These are phyloP conservation scores for Muscidifurax raptorellus DNA, from an alignment of 1,140 invertebrate genomes.

Conservation along the genomic window DNA sequence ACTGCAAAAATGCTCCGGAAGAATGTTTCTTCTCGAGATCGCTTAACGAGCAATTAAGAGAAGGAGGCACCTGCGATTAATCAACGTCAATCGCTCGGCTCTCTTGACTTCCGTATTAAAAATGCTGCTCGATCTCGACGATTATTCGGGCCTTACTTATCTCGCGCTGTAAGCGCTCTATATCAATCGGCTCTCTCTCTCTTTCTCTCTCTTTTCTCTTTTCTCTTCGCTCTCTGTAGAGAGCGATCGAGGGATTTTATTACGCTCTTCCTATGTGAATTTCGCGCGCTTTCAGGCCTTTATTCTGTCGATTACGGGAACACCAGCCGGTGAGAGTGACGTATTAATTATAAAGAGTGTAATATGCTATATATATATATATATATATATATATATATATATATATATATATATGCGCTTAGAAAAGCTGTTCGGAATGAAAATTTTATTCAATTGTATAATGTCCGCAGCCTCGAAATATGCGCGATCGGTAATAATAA, in stretches of 20 bases:
- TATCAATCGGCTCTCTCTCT: neutral
- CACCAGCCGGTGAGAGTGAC: no score
- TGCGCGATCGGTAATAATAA: no score
- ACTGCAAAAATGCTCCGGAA: slow-evolving; percentile 9
- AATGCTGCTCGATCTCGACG: slow-evolving; percentile 26
- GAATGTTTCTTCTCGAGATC: slow-evolving; percentile 16
- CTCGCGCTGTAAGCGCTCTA: neutral
- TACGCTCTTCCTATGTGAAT: no score
- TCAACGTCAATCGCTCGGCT: neutral
- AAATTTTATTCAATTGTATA: no score
- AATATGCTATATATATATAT: no score
- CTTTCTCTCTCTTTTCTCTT: neutral
- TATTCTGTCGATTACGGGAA: no score
- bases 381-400: no score
- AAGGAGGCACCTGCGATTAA: slow-evolving; percentile 22
- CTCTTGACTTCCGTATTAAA: slow-evolving; percentile 54
- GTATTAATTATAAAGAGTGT: no score
- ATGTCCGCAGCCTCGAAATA: no score
- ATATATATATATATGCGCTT: no score
- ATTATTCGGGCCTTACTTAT: slow-evolving; percentile 3
- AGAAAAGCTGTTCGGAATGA: no score
- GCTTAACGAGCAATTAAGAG: slow-evolving; percentile 26
- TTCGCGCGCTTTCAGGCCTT: no score
- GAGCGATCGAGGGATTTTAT: neutral
- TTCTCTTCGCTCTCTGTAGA: neutral